Base-by-base conservation (phyloP, 2,888 invertebrate species). In the Saturnia pavonia region DNA sequence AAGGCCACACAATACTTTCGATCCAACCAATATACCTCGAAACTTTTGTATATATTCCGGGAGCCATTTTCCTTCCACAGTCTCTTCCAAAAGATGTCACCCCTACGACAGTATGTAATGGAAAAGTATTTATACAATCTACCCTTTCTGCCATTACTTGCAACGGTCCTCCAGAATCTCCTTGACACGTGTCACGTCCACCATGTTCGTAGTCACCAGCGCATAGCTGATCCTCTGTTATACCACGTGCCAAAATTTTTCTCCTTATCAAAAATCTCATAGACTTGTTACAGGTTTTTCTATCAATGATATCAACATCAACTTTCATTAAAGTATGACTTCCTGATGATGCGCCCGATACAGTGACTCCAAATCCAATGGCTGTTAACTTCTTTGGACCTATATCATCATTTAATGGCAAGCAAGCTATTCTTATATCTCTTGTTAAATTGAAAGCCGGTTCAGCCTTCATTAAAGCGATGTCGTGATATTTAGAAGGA, bases 321-420 rank as follows among this genome's bases (percentile, higher is more conserved):
- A 94, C 94, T 73, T 86, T 91, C 94, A 94, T 94, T 63, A 94
- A 73, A 0, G 94, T 94, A 74, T 90, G 88, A 73, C 94, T 94
- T 0, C 93, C 92, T 4, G 75, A 74, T 0, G 80, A 74, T 0
- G 86, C 88, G 80, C 94, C 94, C 27, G 93, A 89, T 22, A 83
- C 78, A 0, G 94, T 94, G 71, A 94, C 94, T 1, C 96, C 96
- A 85, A 96, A 96, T 7, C 96, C 96, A 48, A 94, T 94, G 0
- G 95, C 96, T 2, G 95, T 95, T 9, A 95, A 88, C 68, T 88
- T 91, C 0, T 74, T 77, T 19, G 80, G 74, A 0, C 76, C 76
- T 0, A 88, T 78, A 16, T 83, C 72, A 14, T 85, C 75, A 3
- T 85, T 80, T 2, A 85, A 74, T 70, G 94, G 94, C 8, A 96